phyloP scores from a whole-genome alignment of 2,113 vertebrate genomes.

The Lipophrys pholis region DNA sequence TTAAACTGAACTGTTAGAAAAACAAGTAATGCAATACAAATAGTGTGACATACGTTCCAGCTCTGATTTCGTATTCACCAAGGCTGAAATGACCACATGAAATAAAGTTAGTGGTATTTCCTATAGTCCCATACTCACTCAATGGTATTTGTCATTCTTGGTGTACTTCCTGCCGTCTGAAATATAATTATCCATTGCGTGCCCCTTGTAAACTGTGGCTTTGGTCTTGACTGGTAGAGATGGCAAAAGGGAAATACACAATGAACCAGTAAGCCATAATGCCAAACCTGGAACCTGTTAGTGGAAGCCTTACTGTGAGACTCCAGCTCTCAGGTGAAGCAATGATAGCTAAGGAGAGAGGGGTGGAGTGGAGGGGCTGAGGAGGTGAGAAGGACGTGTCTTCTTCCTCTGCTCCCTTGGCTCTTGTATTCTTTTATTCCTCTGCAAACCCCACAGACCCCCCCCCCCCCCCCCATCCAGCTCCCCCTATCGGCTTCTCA shows the following conservation, averaged over 20 bases:
- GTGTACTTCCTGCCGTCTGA: constrained; percentile 7
- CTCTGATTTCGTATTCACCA: constrained; percentile 44
- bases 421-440: constrained; percentile 1
- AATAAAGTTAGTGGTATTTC: constrained; percentile 7
- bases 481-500: constrained; percentile 20
- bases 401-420: constrained; percentile 18
- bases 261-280: constrained; percentile 17
- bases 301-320: neutral
- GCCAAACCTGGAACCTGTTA: neutral
- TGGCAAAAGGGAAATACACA: neutral
- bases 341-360: constrained; percentile 11
- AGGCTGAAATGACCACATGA: constrained; percentile 38
- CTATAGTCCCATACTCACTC: neutral
- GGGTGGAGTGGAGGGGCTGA: neutral
- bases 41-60: neutral
- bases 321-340: neutral
- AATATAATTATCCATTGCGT: constrained; percentile 3
- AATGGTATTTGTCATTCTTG: constrained; percentile 16
- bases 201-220: neutral
- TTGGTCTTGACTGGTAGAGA: constrained; percentile 8
- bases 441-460: neutral
- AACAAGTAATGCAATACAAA: neutral
- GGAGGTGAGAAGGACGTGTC: constrained; percentile 30
- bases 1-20: constrained; percentile 15
- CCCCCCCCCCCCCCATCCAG: neutral